Conservation (phyloP, 1,140 invertebrate genomes). For the Scaptodrosophila lebanonensis region DNA sequence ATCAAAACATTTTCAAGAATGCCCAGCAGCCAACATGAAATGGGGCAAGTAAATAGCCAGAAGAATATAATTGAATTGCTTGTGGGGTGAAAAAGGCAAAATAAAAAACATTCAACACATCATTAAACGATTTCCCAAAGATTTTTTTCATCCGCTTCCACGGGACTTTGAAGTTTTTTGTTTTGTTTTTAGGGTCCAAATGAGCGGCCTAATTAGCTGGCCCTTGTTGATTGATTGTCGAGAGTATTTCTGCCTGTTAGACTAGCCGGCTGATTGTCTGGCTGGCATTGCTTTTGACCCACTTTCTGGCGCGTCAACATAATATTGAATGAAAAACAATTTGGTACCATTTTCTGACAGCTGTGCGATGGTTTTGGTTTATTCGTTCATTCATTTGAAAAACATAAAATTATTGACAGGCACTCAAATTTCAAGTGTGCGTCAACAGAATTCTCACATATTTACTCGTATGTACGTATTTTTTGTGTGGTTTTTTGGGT, state of each 20-base stretch:
- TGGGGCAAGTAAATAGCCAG: constrained; percentile 7
- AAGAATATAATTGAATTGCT: constrained; percentile 3
- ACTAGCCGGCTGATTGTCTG: constrained; percentile 14
- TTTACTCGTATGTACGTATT: too few relatives aligned
- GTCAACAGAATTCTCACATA: constrained; percentile 61
- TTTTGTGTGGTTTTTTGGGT: constrained; percentile 12
- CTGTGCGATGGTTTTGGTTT: constrained; percentile 1
- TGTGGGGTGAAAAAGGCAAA: background rate
- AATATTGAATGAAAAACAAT: constrained; percentile 56
- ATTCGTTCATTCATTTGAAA: constrained; percentile 12
- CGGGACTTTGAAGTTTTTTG: constrained; percentile 5
- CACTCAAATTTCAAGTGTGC: constrained; percentile 53
- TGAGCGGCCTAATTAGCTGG: constrained; percentile 50
- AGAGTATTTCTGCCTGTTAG: constrained; percentile 11
- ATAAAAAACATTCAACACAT: constrained; percentile 38
- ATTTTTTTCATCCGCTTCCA: constrained; percentile 20
- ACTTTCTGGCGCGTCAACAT: constrained; percentile 49
- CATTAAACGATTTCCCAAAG: constrained; percentile 37
- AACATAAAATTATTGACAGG: constrained; percentile 54
- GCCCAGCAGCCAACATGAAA: background rate
- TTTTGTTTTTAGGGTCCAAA: constrained; percentile 1
- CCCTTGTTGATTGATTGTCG: constrained; percentile 57
- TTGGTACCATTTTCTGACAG: constrained; percentile 38
- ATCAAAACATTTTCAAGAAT: constrained; percentile 7
- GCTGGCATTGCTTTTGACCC: constrained; percentile 36